A percentile compares a stretch with the other conserved stretches of the same genome.
Evolutionary conservation across 2,888 invertebrate species (phyloP).

Genomic region (Hirtodrosophila cameraria): DNA sequence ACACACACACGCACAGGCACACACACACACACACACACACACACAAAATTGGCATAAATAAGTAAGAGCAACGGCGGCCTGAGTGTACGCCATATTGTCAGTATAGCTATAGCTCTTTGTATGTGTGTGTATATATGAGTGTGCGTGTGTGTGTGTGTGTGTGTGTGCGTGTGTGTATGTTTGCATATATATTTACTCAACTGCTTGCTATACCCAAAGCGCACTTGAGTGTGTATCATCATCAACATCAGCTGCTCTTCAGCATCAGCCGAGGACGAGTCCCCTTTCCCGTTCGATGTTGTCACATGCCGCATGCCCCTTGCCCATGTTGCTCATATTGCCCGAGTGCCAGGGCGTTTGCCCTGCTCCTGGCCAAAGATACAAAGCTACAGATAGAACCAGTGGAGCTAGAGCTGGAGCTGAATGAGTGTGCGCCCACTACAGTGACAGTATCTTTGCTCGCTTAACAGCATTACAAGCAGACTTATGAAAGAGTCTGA

Average conservation of each 20-base stretch:
- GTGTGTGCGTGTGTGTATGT: conserved; percentile 28
- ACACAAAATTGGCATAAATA: conserved; percentile 75
- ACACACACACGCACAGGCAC: conserved; percentile 9
- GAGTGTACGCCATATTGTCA: conserved; percentile 66
- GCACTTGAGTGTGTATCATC: conserved; percentile 79
- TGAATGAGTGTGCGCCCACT: conserved; percentile 57
- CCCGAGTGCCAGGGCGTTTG: conserved; percentile 25
- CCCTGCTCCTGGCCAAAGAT: conserved; percentile 64
- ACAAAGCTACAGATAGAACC: conserved; percentile 61
- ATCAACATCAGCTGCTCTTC: conserved; percentile 80
- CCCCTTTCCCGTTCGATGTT: too few species aligned
- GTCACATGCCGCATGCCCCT: background rate
- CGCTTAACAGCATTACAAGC: conserved; percentile 81
- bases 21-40: conserved; percentile 15
- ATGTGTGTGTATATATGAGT: conserved; percentile 6
- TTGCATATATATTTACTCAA: conserved; percentile 69
- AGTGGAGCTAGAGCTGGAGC: conserved; percentile 25
- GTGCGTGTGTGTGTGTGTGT: conserved; percentile 9
- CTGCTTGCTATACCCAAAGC: conserved; percentile 73
- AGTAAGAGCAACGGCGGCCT: conserved; percentile 62
- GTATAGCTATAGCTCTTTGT: conserved; percentile 44
- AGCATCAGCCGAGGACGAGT: conserved; percentile 52
- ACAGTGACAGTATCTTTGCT: conserved; percentile 80
- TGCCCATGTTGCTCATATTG: background rate
- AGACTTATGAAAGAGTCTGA: conserved; percentile 74